Percentiles rank a stretch among this genome's conserved stretches.
phyloP scores from a whole-genome alignment of 2,888 invertebrate genomes.

The Maniola hyperantus region DNA sequence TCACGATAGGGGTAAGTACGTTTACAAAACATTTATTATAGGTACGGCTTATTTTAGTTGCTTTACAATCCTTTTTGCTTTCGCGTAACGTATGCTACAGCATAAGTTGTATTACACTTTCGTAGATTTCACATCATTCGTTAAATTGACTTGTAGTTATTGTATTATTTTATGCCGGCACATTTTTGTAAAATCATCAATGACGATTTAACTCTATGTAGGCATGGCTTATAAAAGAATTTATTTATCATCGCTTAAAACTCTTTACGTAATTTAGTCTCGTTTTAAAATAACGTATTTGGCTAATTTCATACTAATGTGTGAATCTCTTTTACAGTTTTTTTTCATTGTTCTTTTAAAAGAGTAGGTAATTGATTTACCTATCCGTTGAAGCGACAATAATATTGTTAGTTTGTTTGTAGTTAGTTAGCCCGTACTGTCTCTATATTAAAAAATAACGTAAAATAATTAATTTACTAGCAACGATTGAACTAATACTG shows the following conservation, averaged over 20 bases:
- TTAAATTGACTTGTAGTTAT: slow-evolving; percentile 72
- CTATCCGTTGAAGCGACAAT: slow-evolving; percentile 10
- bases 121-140: slow-evolving; percentile 47
- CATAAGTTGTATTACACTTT: slow-evolving; percentile 29
- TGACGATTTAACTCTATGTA: slow-evolving; percentile 17
- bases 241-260: slow-evolving; percentile 7
- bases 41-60: slow-evolving; percentile 34
- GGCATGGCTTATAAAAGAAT: neutral
- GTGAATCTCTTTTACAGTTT: neutral
- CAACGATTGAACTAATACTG: slow-evolving; percentile 53
- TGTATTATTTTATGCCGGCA: slow-evolving; percentile 38
- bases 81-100: slow-evolving; percentile 33
- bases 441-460: slow-evolving; percentile 36
- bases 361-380: neutral
- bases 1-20: slow-evolving; percentile 32
- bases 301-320: neutral
- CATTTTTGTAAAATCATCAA: slow-evolving; percentile 23
- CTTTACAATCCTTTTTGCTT: slow-evolving; percentile 25
- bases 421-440: slow-evolving; percentile 35
- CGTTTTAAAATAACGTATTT: neutral
- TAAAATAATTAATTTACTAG: slow-evolving; percentile 49
- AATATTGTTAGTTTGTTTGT: slow-evolving; percentile 10
- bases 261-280: neutral
- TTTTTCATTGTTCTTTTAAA: neutral
- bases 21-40: slow-evolving; percentile 21